Evolutionary conservation across 2,888 invertebrate species (phyloP).

Genomic region (Tiliacea aurago): DNA sequence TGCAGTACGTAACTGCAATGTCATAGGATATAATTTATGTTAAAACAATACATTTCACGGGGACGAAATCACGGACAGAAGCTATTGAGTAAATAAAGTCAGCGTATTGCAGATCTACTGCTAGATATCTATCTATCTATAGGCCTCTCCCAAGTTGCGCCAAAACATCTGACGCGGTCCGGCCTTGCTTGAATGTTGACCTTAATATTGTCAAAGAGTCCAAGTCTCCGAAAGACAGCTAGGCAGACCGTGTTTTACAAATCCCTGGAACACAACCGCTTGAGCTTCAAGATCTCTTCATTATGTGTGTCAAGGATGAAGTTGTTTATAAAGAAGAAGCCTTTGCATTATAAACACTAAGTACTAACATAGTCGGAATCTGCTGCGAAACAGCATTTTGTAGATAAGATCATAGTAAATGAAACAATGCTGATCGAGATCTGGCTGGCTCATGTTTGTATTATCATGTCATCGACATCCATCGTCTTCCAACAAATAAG

Average conservation of each 20-base stretch:
- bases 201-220: slow-evolving; percentile 46
- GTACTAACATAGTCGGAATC: slow-evolving; percentile 3
- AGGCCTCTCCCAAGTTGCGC: not conserved
- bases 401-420: not conserved
- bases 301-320: slow-evolving; percentile 42
- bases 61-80: too few species aligned
- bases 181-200: slow-evolving; percentile 48
- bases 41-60: too few species aligned
- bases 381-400: not conserved
- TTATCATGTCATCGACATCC: slow-evolving; percentile 1
- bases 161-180: slow-evolving; percentile 1
- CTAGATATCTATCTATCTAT: not conserved
- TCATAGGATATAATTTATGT: too few species aligned
- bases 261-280: slow-evolving; percentile 36
- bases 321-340: slow-evolving; percentile 5
- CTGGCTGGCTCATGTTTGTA: not conserved
- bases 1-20: too few species aligned
- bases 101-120: not conserved
- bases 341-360: not conserved
- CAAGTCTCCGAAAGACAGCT: slow-evolving; percentile 18
- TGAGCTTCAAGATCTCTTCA: slow-evolving; percentile 33
- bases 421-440: slow-evolving; percentile 24
- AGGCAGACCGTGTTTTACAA: slow-evolving; percentile 31
- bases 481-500: not conserved
- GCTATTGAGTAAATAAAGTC: too few species aligned